These are phyloP conservation scores for Allophyes oxyacanthae DNA, from an alignment of 2,888 invertebrate genomes.

Conservation along the genomic window DNA sequence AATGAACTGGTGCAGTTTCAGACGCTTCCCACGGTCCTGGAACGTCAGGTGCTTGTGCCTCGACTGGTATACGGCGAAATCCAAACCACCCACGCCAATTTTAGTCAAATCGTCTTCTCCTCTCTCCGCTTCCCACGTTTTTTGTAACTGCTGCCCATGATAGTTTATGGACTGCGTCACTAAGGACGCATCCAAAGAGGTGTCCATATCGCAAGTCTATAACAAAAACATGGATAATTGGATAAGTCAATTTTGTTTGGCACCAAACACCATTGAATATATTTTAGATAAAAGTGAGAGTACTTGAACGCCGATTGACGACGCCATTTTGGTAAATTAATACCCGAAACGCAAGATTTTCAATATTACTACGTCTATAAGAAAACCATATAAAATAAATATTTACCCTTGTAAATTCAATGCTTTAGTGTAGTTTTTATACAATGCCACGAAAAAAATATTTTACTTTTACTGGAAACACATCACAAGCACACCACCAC, in stretches of 20 bases:
- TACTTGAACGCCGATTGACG: slow-evolving; percentile 18
- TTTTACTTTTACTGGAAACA: slow-evolving; percentile 14
- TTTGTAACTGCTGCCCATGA: slow-evolving; percentile 96
- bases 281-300: slow-evolving; percentile 37
- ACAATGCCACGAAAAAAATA: slow-evolving; percentile 8
- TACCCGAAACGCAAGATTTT: background rate
- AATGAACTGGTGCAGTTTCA: slow-evolving; percentile 96
- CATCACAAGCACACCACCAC: slow-evolving; percentile 7
- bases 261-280: background rate
- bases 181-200: slow-evolving; percentile 84
- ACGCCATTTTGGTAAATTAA: slow-evolving; percentile 56
- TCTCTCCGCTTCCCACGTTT: slow-evolving; percentile 95
- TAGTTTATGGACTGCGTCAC: slow-evolving; percentile 94
- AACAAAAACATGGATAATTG: slow-evolving; percentile 27
- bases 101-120: slow-evolving; percentile 93
- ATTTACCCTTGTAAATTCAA: slow-evolving; percentile 24
- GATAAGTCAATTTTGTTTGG: background rate
- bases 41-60: slow-evolving; percentile 95
- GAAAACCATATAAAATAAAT: background rate
- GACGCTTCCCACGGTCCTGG: slow-evolving; percentile 94
- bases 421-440: slow-evolving; percentile 12
- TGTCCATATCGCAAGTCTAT: slow-evolving; percentile 73
- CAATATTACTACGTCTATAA: background rate
- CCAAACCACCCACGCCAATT: slow-evolving; percentile 89
- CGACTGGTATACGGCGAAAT: slow-evolving; percentile 93